Base-by-base conservation (phyloP, 1,140 invertebrate species). In the Metaphire vulgaris region DNA sequence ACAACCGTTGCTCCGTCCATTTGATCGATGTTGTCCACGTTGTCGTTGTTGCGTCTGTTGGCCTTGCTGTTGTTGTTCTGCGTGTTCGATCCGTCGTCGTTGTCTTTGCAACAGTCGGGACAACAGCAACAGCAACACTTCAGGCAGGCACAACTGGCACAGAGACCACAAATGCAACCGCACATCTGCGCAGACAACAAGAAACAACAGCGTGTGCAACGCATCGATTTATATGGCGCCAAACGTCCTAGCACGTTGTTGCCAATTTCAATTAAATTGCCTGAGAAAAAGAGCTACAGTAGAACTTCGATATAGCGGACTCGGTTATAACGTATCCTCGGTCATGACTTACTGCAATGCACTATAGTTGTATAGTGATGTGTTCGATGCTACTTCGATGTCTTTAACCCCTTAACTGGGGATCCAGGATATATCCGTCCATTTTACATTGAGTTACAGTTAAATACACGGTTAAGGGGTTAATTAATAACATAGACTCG, bases 41-140 rank as follows among this genome's bases (percentile, higher is more conserved):
- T n/a, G n/a, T n/a, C n/a, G n/a, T n/a, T n/a, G n/a, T n/a, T n/a
- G n/a, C n/a, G n/a, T n/a, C n/a, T n/a, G n/a, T n/a, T n/a, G n/a
- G n/a, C n/a, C n/a, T n/a, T n/a, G n/a, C n/a, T n/a, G 67, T 28
- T 69, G n/a, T 69, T 69, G n/a, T 21, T 56, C 41, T 56, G 41
- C 21, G 6, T 56, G 41, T 56, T 56, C 6, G n/a, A n/a, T n/a
- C 41, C 41, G 21, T 56, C 41, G 41, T 56, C 41, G 41, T 56
- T 21, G 41, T 56, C 41, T 56, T 6, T 6, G 21, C 41, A 56
- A 56, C 41, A 56, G 41, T 56, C 41, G 6, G 41, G 41, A 21
- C 41, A 56, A 56, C 41, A 56, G 41, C 41, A 56, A 56, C 41
- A 56, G 6, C 6, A 56, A 56, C 41, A 56, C 21, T 56, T 56